Percentiles rank a stretch among this genome's conserved stretches.
Conservation (phyloP, 2,888 invertebrate species). For the Holacanthella duospinosa region DNA sequence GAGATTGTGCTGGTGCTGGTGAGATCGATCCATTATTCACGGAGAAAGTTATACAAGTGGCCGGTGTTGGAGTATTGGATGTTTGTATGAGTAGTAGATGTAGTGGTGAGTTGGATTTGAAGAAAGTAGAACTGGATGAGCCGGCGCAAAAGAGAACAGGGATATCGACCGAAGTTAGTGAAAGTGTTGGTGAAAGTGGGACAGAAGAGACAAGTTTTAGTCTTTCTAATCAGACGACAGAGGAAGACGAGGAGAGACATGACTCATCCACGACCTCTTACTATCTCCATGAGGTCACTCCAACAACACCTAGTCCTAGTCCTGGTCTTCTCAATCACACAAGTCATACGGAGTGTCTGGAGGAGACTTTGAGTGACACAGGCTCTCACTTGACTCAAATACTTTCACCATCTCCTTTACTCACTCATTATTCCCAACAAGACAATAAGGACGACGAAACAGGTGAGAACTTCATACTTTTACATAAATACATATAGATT, state of each 20-base stretch:
- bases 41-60: neutral
- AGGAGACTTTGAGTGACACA: neutral
- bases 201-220: neutral
- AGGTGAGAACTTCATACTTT: neutral
- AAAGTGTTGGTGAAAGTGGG: conserved; percentile 10
- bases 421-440: too few species aligned
- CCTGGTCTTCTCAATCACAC: too few species aligned
- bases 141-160: conserved; percentile 36
- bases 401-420: too few species aligned
- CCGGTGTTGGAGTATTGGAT: neutral
- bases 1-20: conserved; percentile 10
- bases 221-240: too few species aligned
- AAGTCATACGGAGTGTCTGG: too few species aligned
- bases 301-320: too few species aligned
- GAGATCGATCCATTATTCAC: conserved; percentile 17
- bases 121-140: conserved; percentile 14
- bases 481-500: neutral
- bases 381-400: too few species aligned
- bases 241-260: too few species aligned
- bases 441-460: conserved; percentile 4
- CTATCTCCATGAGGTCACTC: neutral
- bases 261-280: neutral
- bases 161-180: conserved; percentile 33
- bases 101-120: neutral
- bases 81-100: neutral